Evolutionary conservation across 2,113 vertebrate genomes (phyloP).

Genomic region (Ia io): DNA sequence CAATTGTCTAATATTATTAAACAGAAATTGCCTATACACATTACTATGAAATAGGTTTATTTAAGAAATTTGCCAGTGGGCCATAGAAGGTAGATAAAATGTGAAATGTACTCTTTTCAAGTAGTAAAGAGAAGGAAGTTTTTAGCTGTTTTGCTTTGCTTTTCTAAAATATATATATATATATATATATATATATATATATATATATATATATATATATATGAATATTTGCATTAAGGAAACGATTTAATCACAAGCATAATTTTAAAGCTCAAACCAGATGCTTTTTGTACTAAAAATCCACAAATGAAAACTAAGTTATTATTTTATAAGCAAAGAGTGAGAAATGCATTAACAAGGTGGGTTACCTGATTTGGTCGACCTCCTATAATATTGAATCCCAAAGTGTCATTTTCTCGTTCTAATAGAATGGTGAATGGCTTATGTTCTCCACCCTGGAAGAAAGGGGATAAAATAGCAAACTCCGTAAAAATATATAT

Average conservation of each 20-base stretch:
- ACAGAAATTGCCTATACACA: background rate
- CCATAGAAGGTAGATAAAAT: background rate
- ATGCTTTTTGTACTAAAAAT: constrained; percentile 19
- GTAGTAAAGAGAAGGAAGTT: background rate
- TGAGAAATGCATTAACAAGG: background rate
- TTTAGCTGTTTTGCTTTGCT: background rate
- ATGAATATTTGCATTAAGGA: background rate
- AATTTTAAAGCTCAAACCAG: background rate
- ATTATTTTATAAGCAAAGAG: constrained; percentile 13
- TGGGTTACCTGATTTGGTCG: constrained; percentile 80
- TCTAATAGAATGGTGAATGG: constrained; percentile 79
- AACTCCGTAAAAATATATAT: background rate
- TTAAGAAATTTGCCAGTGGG: background rate
- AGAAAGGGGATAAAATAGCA: constrained; percentile 51
- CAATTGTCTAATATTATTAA: background rate
- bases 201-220: background rate
- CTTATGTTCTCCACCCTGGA: constrained; percentile 77
- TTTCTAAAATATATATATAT: background rate
- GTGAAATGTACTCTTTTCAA: background rate
- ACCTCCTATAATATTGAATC: constrained; percentile 86
- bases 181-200: background rate
- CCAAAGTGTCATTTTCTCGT: constrained; percentile 83
- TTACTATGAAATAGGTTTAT: background rate
- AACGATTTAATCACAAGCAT: background rate
- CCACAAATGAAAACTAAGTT: background rate